phyloP scores from a whole-genome alignment of 1,140 invertebrate species.

The Drosophila simulans region DNA sequence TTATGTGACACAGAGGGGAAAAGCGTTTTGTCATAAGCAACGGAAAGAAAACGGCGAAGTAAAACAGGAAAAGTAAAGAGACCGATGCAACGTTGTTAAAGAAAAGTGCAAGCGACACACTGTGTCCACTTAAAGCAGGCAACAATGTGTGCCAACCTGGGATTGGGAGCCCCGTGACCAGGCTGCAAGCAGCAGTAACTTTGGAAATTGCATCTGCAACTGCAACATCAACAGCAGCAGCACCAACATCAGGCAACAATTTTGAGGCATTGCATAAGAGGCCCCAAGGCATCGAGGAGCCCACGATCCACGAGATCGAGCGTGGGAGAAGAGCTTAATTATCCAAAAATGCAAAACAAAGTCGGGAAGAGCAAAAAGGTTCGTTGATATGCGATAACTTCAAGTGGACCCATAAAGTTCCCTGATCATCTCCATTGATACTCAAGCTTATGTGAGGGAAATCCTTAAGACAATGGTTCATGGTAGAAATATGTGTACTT shows the following conservation, averaged over 20 bases:
- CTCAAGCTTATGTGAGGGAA: background rate
- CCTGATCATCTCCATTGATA: background rate
- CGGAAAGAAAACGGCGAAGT: constrained; percentile 20
- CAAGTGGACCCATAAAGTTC: constrained; percentile 27
- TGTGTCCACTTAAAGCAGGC: constrained; percentile 67
- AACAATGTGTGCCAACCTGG: constrained; percentile 54
- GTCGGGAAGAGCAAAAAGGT: constrained; percentile 12
- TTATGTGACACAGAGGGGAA: constrained; percentile 46
- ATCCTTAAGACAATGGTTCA: background rate
- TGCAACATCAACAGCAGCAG: constrained; percentile 9
- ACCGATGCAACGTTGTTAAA: constrained; percentile 44
- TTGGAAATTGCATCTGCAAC: constrained; percentile 14
- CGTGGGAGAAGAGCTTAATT: constrained; percentile 46
- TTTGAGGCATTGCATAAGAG: constrained; percentile 54
- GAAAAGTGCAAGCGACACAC: constrained; percentile 49
- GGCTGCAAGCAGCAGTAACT: constrained; percentile 10
- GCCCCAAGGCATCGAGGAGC: constrained; percentile 25
- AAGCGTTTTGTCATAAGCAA: constrained; percentile 41
- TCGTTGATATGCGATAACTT: constrained; percentile 28
- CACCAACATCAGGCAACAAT: constrained; percentile 33
- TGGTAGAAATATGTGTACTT: too few relatives aligned
- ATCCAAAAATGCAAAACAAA: constrained; percentile 33
- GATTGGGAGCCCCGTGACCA: constrained; percentile 16
- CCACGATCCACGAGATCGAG: constrained; percentile 29
- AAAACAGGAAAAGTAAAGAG: constrained; percentile 38